Conservation (phyloP, 2,888 invertebrate genomes). For the Euproctis similis region DNA sequence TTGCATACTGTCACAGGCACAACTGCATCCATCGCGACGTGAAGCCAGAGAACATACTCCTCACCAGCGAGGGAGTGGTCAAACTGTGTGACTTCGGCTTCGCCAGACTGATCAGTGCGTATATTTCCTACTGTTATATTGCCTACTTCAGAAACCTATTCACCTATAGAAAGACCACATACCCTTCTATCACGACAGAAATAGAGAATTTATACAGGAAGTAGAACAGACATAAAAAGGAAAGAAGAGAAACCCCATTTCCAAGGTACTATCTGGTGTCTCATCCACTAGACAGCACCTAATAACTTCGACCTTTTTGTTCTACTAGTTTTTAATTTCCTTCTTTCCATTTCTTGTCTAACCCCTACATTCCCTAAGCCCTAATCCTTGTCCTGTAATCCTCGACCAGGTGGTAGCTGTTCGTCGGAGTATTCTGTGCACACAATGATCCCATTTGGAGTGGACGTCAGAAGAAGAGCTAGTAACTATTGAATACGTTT, state of each 20-base stretch:
- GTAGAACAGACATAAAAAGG: no score
- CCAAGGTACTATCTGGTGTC: no score
- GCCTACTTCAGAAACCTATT: no score
- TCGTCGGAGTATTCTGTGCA: constrained; percentile 66
- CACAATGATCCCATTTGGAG: constrained; percentile 65
- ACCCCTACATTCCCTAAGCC: constrained; percentile 4
- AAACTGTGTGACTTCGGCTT: constrained; percentile 99
- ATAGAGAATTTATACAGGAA: no score
- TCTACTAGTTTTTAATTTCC: no score
- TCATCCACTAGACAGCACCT: no score
- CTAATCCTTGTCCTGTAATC: constrained; percentile 8
- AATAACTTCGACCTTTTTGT: no score
- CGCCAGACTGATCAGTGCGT: constrained; percentile 92
- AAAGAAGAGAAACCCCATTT: no score
- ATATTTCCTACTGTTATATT: no score
- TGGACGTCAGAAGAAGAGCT: constrained; percentile 55
- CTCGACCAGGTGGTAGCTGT: constrained; percentile 51
- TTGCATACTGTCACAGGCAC: constrained; percentile 97
- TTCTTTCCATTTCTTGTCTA: neutral
- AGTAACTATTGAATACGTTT: constrained; percentile 68
- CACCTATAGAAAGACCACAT: no score
- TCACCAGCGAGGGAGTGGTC: constrained; percentile 94
- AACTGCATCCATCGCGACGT: constrained; percentile 98
- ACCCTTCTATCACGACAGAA: no score
- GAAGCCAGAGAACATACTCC: constrained; percentile 98